These are phyloP conservation scores for Arrhamphus sclerolepis DNA, from an alignment of 2,797 vertebrate species.

Conservation along the genomic window DNA sequence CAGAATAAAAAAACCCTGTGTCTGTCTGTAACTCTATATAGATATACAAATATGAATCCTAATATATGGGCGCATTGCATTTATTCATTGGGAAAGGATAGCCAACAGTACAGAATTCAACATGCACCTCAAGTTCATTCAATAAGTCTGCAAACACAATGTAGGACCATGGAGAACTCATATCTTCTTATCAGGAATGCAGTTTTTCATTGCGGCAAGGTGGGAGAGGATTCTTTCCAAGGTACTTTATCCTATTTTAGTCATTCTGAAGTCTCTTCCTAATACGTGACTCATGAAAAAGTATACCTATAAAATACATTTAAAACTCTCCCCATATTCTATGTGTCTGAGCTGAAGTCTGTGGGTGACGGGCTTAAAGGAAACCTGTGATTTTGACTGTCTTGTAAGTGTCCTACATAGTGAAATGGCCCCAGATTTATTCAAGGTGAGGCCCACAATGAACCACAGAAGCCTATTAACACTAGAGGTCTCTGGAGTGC, in stretches of 20 bases:
- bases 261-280: conserved; percentile 61
- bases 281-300: conserved; percentile 65
- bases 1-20: conserved; percentile 80
- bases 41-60: conserved; percentile 81
- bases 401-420: conserved; percentile 65
- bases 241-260: conserved; percentile 69
- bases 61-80: conserved; percentile 72
- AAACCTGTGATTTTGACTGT: conserved; percentile 24
- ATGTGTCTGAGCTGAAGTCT: conserved; percentile 15
- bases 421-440: conserved; percentile 71
- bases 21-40: conserved; percentile 79
- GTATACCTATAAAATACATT: conserved; percentile 52
- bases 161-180: conserved; percentile 61
- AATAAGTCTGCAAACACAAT: conserved; percentile 71
- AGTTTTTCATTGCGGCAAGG: conserved; percentile 70
- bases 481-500: conserved; percentile 79
- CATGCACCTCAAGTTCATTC: conserved; percentile 76
- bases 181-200: conserved; percentile 72
- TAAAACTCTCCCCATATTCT: conserved; percentile 13
- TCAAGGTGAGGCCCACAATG: conserved; percentile 78
- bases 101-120: conserved; percentile 60
- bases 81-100: conserved; percentile 60
- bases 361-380: conserved; percentile 1
- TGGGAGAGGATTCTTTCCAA: conserved; percentile 65
- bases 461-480: conserved; percentile 77